phyloP scores from a whole-genome alignment of 2,888 invertebrate genomes.

The Brenthis hecate region DNA sequence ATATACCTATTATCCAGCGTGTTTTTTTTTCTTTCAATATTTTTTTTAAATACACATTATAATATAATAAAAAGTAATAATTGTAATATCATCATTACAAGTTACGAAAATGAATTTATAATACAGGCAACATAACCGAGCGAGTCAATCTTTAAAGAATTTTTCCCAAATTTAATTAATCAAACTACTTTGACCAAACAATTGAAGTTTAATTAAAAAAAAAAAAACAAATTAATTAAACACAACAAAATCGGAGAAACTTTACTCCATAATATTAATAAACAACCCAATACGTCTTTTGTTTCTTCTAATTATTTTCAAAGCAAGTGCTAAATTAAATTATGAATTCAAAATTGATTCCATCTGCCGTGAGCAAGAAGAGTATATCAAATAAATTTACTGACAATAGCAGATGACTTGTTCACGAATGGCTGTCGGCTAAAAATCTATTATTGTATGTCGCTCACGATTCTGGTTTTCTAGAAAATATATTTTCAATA shows the following conservation, averaged over 20 bases:
- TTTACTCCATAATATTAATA: constrained; percentile 17
- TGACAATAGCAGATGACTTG: constrained; percentile 43
- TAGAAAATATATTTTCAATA: constrained; percentile 19
- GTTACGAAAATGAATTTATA: too few species aligned
- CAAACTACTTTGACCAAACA: too few species aligned
- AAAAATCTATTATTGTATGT: constrained; percentile 39
- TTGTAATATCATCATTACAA: too few species aligned
- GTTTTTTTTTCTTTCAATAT: not conserved
- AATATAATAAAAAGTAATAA: too few species aligned
- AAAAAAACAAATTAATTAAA: too few species aligned
- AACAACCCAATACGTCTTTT: constrained; percentile 44
- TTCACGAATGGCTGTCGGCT: constrained; percentile 41
- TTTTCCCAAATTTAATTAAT: too few species aligned
- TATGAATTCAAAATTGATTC: constrained; percentile 70
- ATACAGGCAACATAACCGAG: too few species aligned
- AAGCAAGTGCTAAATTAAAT: constrained; percentile 61
- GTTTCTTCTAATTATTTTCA: constrained; percentile 58
- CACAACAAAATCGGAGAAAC: not conserved
- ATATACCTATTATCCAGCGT: not conserved
- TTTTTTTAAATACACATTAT: too few species aligned
- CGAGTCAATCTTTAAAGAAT: too few species aligned
- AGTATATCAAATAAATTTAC: constrained; percentile 46
- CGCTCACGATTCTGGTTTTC: constrained; percentile 36
- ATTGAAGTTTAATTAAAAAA: too few species aligned
- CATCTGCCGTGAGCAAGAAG: constrained; percentile 58